Conservation (phyloP, 2,113 vertebrate genomes). For the Onychostruthus taczanowskii region DNA sequence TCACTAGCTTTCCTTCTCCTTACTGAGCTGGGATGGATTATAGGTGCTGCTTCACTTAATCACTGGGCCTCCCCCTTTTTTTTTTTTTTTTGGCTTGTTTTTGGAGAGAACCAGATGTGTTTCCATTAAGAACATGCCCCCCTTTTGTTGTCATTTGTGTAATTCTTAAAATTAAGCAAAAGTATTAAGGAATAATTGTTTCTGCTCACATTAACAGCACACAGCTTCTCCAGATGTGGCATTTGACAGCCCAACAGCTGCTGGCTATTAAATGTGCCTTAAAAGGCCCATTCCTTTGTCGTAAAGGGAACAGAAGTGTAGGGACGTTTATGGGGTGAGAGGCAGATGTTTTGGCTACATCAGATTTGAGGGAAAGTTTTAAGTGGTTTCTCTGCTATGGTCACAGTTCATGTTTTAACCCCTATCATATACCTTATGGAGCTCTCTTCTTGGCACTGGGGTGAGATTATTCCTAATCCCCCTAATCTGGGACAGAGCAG, state of each 20-base stretch:
- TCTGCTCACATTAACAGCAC: constrained; percentile 34
- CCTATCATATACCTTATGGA: not conserved
- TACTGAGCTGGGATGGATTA: not conserved
- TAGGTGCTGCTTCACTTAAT: constrained; percentile 22
- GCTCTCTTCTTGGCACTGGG: not conserved
- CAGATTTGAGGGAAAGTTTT: constrained; percentile 38
- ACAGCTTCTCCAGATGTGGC: constrained; percentile 63
- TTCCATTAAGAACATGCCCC: constrained; percentile 10
- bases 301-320: constrained; percentile 63
- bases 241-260: constrained; percentile 70
- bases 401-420: constrained; percentile 13
- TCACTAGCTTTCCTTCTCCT: not conserved
- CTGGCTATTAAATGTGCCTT: constrained; percentile 62
- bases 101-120: constrained; percentile 23
- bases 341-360: constrained; percentile 68
- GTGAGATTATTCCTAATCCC: not conserved
- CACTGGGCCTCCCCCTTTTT: not conserved
- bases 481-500: not conserved
- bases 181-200: constrained; percentile 61
- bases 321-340: constrained; percentile 69
- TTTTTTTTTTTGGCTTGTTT: not conserved
- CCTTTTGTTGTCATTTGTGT: constrained; percentile 29
- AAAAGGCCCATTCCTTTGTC: constrained; percentile 61
- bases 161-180: constrained; percentile 57
- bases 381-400: constrained; percentile 38